Percentiles rank a stretch among this genome's conserved stretches.
Evolutionary conservation across 35 echinoderm and acorn worm species (phyloP).

Genomic region (Stichopus chloronotus): DNA sequence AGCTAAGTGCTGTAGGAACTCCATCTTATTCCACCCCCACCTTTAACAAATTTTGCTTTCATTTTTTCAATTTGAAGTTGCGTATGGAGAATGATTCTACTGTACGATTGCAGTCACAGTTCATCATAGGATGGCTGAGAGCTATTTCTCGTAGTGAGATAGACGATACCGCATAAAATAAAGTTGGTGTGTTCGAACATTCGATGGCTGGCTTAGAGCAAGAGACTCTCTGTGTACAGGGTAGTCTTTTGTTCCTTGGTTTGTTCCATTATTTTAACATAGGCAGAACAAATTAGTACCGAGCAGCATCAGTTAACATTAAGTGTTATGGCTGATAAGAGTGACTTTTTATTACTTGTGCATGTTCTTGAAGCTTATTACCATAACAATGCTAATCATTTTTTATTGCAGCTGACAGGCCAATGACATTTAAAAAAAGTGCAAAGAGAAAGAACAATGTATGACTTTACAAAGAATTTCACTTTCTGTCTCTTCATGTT

Average conservation of each 20-base stretch:
- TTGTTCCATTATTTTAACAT: not conserved
- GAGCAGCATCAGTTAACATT: not conserved
- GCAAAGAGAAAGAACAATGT: not conserved
- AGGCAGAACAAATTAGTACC: not conserved
- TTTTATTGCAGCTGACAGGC: conserved; percentile 5
- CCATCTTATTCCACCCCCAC: not conserved
- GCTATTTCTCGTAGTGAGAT: conserved; percentile 9
- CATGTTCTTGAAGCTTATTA: not conserved
- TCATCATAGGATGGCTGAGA: conserved; percentile 31
- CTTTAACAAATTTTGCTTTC: conserved; percentile 30
- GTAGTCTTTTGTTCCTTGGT: not conserved
- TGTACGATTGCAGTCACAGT: conserved; percentile 42
- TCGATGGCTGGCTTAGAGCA: conserved; percentile 1
- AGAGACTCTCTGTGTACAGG: not conserved
- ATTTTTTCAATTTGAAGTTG: conserved; percentile 49
- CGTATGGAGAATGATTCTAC: conserved; percentile 41
- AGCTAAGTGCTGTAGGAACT: not conserved
- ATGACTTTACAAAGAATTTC: not conserved
- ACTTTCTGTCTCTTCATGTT: not conserved
- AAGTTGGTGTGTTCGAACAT: not conserved
- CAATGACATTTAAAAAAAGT: not conserved
- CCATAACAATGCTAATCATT: conserved; percentile 1
- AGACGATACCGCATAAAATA: not conserved
- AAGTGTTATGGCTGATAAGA: not conserved
- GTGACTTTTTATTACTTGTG: not conserved